Base-by-base conservation (phyloP, 1,140 invertebrate species). In the Drosophila lini region DNA sequence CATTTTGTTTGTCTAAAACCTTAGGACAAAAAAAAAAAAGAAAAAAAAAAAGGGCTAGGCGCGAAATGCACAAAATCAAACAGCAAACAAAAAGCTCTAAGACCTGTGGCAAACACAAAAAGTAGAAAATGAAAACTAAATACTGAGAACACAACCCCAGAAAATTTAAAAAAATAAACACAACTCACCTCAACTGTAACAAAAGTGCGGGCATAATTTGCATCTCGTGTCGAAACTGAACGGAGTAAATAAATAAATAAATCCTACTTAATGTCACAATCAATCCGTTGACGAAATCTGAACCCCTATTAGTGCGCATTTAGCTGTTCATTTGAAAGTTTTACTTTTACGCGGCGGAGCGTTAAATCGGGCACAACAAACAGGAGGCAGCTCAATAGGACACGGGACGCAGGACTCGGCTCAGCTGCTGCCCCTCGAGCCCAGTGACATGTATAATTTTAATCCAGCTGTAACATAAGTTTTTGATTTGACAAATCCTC, bases 271-370 rank as follows among this genome's bases (percentile, higher is more conserved):
- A 88, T 91, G 90, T 91, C 90, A 91, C 90, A 88, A 91, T 91
- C 90, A 91, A 91, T 91, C 82, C 69, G 59, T 74, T 78, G 64
- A 65, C 61, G 63, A 36, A 44, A 61, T 32, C 75, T 91, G 90
- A 91, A 91, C 90, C 90, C 90, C 90, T 91, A 91, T 91, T 91
- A 91, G 90, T 77, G 80, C 83, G 90, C 90, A 90, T 91, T 91
- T 91, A 91, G 79, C 90, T 91, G 90, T 91, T 91, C 90, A 91
- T 91, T 91, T 91, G 82, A 91, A 91, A 90, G 90, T 91, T 90
- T 84, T 78, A 80, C 69, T 89, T 88, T 88, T 76, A 76, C 76
- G 80, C 90, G 86, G 73, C 89, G 90, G 81, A 85, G 90, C 83
- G 90, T 91, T 90, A 91, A 91, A 91, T 91, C 82, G 78, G 79